Percentiles rank a stretch among this genome's conserved stretches.
Conservation (phyloP, 2,888 invertebrate species). For the Lasioglossum lativentre region DNA sequence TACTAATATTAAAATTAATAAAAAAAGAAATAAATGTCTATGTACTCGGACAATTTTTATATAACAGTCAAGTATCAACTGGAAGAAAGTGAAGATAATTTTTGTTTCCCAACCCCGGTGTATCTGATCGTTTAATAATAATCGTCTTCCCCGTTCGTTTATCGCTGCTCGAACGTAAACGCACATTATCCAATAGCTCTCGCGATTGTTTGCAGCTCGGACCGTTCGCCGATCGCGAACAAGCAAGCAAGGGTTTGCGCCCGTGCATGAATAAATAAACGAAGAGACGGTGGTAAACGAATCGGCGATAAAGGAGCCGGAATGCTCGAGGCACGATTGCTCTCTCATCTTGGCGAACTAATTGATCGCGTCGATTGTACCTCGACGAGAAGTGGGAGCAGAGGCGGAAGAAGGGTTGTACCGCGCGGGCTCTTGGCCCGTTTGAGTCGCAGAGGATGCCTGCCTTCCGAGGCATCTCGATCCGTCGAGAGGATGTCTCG, state of each 20-base stretch:
- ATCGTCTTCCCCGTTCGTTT: no score
- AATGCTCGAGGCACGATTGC: conserved; percentile 42
- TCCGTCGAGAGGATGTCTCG: not conserved
- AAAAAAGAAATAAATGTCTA: no score
- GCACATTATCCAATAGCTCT: not conserved
- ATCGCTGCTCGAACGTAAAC: no score
- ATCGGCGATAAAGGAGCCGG: conserved; percentile 13
- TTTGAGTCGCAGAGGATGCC: conserved; percentile 11
- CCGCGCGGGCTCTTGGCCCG: not conserved
- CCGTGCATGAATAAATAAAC: conserved; percentile 37
- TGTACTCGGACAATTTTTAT: no score
- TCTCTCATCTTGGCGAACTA: conserved; percentile 46
- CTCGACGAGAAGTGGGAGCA: conserved; percentile 4
- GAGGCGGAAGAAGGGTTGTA: conserved; percentile 1
- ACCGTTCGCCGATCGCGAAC: not conserved
- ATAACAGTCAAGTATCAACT: no score
- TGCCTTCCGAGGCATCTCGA: no score
- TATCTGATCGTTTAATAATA: no score
- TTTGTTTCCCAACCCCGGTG: no score
- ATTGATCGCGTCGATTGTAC: conserved; percentile 51
- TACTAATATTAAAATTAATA: no score
- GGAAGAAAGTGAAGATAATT: no score
- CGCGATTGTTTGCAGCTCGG: not conserved
- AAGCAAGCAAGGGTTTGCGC: not conserved
- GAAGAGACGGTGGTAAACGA: conserved; percentile 15